A percentile compares a stretch with the other conserved stretches of the same genome.
phyloP scores from a whole-genome alignment of 2,888 invertebrate genomes.

The Onthophagus sagittarius region DNA sequence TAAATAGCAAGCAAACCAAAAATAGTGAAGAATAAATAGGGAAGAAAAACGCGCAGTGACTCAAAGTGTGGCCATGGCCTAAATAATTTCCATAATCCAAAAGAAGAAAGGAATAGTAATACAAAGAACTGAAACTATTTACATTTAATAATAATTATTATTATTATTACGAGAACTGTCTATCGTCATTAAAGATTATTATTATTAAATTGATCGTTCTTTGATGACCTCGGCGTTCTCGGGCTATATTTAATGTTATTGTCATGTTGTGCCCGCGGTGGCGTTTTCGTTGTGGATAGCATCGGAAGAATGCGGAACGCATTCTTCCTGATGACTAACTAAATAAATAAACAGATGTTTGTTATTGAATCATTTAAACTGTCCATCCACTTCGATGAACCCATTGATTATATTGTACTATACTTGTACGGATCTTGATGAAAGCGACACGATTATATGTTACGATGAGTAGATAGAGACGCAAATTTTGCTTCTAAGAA shows the following conservation, averaged over 20 bases:
- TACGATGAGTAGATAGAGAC: neutral
- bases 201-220: neutral
- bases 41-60: neutral
- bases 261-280: slow-evolving; percentile 3
- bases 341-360: slow-evolving; percentile 16
- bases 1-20: neutral
- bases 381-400: slow-evolving; percentile 40
- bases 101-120: neutral
- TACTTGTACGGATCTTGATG: slow-evolving; percentile 35
- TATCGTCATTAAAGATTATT: neutral
- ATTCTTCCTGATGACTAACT: neutral
- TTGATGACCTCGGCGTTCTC: neutral
- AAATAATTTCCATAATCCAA: neutral
- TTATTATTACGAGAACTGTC: neutral
- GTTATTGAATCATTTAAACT: slow-evolving; percentile 35
- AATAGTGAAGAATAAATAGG: neutral
- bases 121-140: neutral
- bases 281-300: neutral
- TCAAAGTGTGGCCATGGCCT: slow-evolving; percentile 2
- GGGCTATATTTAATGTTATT: slow-evolving; percentile 5
- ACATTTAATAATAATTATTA: neutral
- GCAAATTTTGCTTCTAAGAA: neutral
- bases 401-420: slow-evolving; percentile 37
- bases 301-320: neutral
- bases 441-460: slow-evolving; percentile 19